These are phyloP conservation scores for Motacilla alba DNA, from an alignment of 2,113 vertebrate genomes.

Conservation along the genomic window DNA sequence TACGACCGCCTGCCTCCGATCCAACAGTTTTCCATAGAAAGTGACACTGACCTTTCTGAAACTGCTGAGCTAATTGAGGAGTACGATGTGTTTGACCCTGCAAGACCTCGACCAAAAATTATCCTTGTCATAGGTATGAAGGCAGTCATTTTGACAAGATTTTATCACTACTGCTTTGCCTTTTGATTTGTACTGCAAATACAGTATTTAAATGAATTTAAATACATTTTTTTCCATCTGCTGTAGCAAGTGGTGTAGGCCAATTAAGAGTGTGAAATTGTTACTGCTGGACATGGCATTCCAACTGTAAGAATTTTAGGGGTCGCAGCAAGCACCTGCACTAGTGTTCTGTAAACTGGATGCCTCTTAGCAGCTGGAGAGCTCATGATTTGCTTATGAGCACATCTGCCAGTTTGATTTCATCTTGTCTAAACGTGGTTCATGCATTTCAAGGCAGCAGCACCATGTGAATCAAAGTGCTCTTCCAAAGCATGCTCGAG, in stretches of 20 bases:
- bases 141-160: not conserved
- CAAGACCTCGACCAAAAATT: slow-evolving; percentile 89
- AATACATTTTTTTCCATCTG: not conserved
- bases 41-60: slow-evolving; percentile 96
- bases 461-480: not conserved
- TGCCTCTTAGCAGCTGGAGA: not conserved
- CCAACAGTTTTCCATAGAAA: slow-evolving; percentile 98
- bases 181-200: not conserved
- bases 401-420: not conserved
- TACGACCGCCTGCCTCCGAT: slow-evolving; percentile 97
- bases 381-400: not conserved
- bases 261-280: not conserved
- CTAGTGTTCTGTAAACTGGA: not conserved
- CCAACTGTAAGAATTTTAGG: not conserved
- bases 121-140: slow-evolving; percentile 94
- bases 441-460: not conserved
- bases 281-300: not conserved
- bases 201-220: not conserved
- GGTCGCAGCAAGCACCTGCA: not conserved
- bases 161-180: not conserved
- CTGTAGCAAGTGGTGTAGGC: not conserved
- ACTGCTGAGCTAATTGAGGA: slow-evolving; percentile 98
- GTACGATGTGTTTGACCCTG: slow-evolving; percentile 94
- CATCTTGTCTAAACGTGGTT: not conserved
- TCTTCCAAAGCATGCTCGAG: not conserved